Evolutionary conservation across 1,140 invertebrate genomes (phyloP).

Genomic region (Drosophila paulistorum): DNA sequence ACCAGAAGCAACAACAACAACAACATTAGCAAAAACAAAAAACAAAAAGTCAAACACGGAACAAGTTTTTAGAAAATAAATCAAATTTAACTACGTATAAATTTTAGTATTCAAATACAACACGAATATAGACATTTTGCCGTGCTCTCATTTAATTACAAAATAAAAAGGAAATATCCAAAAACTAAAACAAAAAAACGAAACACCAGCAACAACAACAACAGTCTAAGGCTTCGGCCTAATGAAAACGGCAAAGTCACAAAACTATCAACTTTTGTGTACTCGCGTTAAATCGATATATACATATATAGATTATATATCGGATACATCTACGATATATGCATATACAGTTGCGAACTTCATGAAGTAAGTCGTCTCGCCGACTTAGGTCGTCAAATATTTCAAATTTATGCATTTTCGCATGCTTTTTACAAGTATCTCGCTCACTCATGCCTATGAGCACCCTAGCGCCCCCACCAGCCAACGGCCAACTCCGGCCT

Average conservation of each 20-base stretch:
- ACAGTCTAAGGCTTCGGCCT: no score
- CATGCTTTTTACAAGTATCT: no score
- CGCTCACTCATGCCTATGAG: no score
- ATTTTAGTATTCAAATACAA: conserved; percentile 25
- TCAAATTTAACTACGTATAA: conserved; percentile 9
- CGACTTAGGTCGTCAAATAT: no score
- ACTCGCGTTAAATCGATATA: conserved; percentile 1
- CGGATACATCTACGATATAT: no score
- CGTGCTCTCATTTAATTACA: conserved; percentile 44
- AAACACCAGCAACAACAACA: conserved; percentile 25
- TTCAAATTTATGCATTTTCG: no score
- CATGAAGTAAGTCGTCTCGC: no score
- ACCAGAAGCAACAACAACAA: not conserved
- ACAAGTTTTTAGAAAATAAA: conserved; percentile 16
- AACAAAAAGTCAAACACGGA: not conserved
- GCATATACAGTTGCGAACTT: no score
- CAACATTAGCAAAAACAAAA: not conserved
- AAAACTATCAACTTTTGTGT: not conserved
- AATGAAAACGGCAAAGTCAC: not conserved
- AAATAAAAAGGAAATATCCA: no score
- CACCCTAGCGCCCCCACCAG: no score
- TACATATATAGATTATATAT: no score
- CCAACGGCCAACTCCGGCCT: no score
- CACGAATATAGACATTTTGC: not conserved
- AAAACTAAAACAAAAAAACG: not conserved